Evolutionary conservation across 2,888 invertebrate species (phyloP), one percentile per base, ranked within the genome.

Genomic region (Leptogaster cylindrica): DNA sequence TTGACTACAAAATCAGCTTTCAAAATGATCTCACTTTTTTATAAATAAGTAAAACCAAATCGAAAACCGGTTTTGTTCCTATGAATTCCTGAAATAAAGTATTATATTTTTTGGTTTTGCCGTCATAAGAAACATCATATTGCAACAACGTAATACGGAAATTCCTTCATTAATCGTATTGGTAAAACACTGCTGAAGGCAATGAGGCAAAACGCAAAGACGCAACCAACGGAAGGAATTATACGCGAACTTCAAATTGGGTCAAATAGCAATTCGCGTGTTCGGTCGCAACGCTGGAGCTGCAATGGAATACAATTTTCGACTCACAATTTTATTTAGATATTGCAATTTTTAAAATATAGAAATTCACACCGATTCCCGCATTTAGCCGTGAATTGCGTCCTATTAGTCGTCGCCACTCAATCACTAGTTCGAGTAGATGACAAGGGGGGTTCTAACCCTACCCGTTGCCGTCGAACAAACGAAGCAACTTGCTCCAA

Each of bases 21-120:
- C 81, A 81, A 81, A 81, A 81, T 81, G 81, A 81, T 81, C 81
- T 81, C 81, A 81, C 81, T 81, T 78, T 79, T 76, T 77, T 74
- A 50, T 77, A 78, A 79, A 79, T 78, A 79, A 81, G 81, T 79
- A 80, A 81, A 81, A 81, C 77, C 81, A 81, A 81, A 81, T 81
- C 80, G 81, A 81, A 81, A 81, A 81, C 81, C 81, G 81, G 81
- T 81, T 81, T 81, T 77, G 81, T 80, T 70, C 76, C 75, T 76
- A 50, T 64, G 66, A 68, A 64, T 65, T 71, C 64, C 63, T 65
- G 65, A 41, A 65, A 65, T 20, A 52, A 18, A 52, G 31, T 61
- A 12, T 44, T 25, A 20, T 55, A 36, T 44, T 27, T 41, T 41
- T 41, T 61, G 12, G 23, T 44, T 61, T 27, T 61, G 55, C 23